A percentile compares a stretch with the other conserved stretches of the same genome.
Evolutionary conservation across 2,888 invertebrate genomes (phyloP).

Genomic region (Pollenia labialis): DNA sequence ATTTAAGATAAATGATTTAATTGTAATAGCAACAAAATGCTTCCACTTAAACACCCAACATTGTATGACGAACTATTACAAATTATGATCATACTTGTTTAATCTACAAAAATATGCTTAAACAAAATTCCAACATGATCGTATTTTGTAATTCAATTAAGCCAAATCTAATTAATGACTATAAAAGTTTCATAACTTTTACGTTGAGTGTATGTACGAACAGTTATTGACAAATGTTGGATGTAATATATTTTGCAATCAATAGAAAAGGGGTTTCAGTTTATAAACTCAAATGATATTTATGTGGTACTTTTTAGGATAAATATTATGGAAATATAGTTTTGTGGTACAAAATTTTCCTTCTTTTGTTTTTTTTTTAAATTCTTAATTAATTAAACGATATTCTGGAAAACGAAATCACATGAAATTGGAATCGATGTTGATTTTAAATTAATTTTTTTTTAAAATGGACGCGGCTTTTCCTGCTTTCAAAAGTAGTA

Average conservation of each 20-base stretch:
- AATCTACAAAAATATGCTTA: constrained; percentile 2
- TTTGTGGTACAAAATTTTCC: neutral
- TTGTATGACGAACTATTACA: constrained; percentile 32
- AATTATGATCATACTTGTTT: constrained; percentile 12
- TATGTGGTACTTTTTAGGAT: neutral
- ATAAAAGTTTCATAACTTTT: constrained; percentile 40
- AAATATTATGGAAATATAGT: neutral
- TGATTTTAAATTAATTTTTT: too few species aligned
- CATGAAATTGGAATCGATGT: too few species aligned
- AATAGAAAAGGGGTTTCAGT: constrained; percentile 17
- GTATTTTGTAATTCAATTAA: constrained; percentile 56
- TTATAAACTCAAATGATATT: neutral
- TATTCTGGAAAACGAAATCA: too few species aligned
- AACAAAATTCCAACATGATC: constrained; percentile 31
- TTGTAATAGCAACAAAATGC: constrained; percentile 26
- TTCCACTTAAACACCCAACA: constrained; percentile 25
- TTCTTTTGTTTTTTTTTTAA: neutral
- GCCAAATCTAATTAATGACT: constrained; percentile 52
- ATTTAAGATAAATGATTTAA: constrained; percentile 20
- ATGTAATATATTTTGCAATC: constrained; percentile 15
- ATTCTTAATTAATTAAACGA: too few species aligned
- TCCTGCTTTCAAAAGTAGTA: too few species aligned
- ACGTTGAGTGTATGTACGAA: neutral
- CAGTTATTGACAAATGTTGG: constrained; percentile 33
- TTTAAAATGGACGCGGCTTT: too few species aligned